A percentile compares a stretch with the other conserved stretches of the same genome.
Evolutionary conservation across 2,797 vertebrate genomes (phyloP).

Genomic region (Microctenopoma steveboyesi): DNA sequence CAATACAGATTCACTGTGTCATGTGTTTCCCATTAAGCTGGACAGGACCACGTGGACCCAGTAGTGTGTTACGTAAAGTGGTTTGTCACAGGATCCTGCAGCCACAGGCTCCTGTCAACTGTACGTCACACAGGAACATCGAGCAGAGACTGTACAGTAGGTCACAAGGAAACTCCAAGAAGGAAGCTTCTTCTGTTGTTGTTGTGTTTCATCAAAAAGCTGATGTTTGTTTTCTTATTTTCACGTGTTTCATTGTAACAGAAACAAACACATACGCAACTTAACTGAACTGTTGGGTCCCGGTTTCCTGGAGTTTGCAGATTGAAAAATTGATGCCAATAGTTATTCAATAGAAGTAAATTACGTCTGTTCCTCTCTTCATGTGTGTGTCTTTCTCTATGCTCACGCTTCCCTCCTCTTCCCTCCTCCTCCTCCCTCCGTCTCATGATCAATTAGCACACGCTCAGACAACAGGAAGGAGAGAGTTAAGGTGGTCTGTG

Average conservation of each 20-base stretch:
- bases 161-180: constrained; percentile 33
- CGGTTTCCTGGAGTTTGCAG: constrained; percentile 11
- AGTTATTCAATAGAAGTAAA: constrained; percentile 52
- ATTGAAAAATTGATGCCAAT: constrained; percentile 36
- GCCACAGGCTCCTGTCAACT: constrained; percentile 9
- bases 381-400: not conserved
- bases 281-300: not conserved
- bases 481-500: constrained; percentile 32
- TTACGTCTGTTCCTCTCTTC: constrained; percentile 4
- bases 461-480: constrained; percentile 11
- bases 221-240: not conserved
- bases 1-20: constrained; percentile 4
- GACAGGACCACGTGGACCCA: not conserved
- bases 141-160: not conserved
- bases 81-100: constrained; percentile 20
- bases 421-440: constrained; percentile 52
- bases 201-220: constrained; percentile 23
- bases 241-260: not conserved
- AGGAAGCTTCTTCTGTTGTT: constrained; percentile 17
- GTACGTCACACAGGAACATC: not conserved
- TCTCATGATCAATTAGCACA: constrained; percentile 57
- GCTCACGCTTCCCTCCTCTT: not conserved
- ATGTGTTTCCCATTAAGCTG: constrained; percentile 13
- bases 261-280: not conserved
- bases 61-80: constrained; percentile 5